These are phyloP conservation scores for Coelopa frigida DNA, from an alignment of 1,140 invertebrate genomes.

Conservation along the genomic window DNA sequence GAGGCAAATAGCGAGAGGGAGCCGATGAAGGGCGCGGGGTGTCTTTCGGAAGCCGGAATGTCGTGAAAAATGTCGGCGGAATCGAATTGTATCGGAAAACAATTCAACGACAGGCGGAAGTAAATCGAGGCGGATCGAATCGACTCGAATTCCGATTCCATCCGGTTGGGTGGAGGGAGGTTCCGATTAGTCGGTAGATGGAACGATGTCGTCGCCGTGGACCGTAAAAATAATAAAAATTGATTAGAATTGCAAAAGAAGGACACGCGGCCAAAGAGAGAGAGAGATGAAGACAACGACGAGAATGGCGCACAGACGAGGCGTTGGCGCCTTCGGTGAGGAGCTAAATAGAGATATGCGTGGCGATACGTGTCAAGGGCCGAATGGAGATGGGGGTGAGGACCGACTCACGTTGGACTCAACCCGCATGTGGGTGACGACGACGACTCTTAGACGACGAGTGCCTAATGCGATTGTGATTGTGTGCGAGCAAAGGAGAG, in stretches of 20 bases:
- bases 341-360: too few species aligned
- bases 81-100: constrained; percentile 45
- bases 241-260: constrained; percentile 42
- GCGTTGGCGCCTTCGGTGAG: not conserved
- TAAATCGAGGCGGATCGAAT: constrained; percentile 43
- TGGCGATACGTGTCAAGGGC: too few species aligned
- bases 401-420: too few species aligned
- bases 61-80: too few species aligned
- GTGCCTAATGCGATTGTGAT: too few species aligned
- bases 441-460: too few species aligned
- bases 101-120: constrained; percentile 45
- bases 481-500: too few species aligned
- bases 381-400: too few species aligned
- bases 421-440: too few species aligned
- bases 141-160: constrained; percentile 44
- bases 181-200: too few species aligned
- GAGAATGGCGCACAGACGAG: not conserved
- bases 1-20: not conserved
- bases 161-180: too few species aligned
- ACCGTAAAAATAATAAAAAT: constrained; percentile 45
- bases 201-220: not conserved
- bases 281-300: not conserved
- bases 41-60: too few species aligned
- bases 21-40: not conserved
- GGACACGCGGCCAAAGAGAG: not conserved